phyloP scores from a whole-genome alignment of 2,888 invertebrate genomes.

The Dilophus febrilis region DNA sequence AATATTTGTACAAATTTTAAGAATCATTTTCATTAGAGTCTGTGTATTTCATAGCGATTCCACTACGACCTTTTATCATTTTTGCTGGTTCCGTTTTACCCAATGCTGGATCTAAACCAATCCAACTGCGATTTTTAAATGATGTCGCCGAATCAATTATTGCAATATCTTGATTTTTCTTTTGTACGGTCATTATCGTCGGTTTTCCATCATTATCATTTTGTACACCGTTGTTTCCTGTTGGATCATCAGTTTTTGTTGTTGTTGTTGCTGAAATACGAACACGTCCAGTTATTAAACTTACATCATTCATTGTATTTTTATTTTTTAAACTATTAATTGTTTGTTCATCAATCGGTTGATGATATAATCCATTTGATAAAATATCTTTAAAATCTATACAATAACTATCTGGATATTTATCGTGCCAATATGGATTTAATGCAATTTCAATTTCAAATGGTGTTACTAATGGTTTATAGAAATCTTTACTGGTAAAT shows the following conservation, averaged over 20 bases:
- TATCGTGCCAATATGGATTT: conserved; percentile 35
- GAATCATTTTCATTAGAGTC: conserved; percentile 31
- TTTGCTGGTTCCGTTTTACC: conserved; percentile 52
- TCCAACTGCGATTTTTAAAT: conserved; percentile 53
- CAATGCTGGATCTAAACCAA: conserved; percentile 66
- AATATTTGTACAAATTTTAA: no score
- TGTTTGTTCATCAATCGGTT: conserved; percentile 28
- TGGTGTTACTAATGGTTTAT: conserved; percentile 78
- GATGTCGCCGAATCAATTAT: conserved; percentile 19
- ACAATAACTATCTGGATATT: conserved; percentile 40
- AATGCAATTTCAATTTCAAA: conserved; percentile 80
- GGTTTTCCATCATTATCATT: conserved; percentile 15
- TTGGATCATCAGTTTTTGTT: conserved; percentile 7
- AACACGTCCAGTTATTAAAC: conserved; percentile 56
- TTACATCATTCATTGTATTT: conserved; percentile 60
- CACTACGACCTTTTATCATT: conserved; percentile 53
- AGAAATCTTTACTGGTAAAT: conserved; percentile 68
- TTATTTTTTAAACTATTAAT: conserved; percentile 26
- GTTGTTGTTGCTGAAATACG: conserved; percentile 19
- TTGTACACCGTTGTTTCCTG: conserved; percentile 18
- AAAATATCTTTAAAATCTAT: conserved; percentile 61
- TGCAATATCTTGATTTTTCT: conserved; percentile 20
- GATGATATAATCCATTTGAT: conserved; percentile 39
- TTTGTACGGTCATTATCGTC: conserved; percentile 19
- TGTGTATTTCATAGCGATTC: conserved; percentile 54